Percentiles rank a stretch among this genome's conserved stretches.
Conservation (phyloP, 2,888 invertebrate species). For the Anoplius nigerrimus region DNA sequence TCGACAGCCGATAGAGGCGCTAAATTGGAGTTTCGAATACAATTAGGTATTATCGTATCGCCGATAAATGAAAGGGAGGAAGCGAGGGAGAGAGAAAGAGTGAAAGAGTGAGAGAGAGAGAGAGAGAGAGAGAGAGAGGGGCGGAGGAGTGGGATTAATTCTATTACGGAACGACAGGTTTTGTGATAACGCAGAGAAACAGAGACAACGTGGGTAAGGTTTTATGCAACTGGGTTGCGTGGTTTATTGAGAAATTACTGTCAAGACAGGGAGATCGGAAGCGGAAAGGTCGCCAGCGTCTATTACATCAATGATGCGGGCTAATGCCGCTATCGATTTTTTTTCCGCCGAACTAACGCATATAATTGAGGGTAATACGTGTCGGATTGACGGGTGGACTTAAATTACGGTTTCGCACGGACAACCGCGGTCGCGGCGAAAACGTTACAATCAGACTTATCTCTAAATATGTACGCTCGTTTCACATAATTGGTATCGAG, state of each 20-base stretch:
- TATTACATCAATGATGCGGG: conserved; percentile 34
- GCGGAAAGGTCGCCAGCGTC: conserved; percentile 23
- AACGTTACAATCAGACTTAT: too few species aligned
- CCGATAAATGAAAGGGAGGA: conserved; percentile 38
- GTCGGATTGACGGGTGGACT: not conserved
- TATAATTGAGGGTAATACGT: not conserved
- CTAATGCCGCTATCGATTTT: conserved; percentile 35
- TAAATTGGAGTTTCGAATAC: conserved; percentile 24
- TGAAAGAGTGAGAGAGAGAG: too few species aligned
- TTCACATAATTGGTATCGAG: too few species aligned
- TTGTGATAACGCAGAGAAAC: conserved; percentile 29
- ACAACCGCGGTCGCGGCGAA: too few species aligned
- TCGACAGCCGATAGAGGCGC: conserved; percentile 42
- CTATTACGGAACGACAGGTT: conserved; percentile 27
- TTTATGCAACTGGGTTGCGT: conserved; percentile 27
- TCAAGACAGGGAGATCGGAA: conserved; percentile 17
- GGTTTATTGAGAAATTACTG: conserved; percentile 47
- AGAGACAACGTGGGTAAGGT: conserved; percentile 17
- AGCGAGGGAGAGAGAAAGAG: conserved; percentile 16
- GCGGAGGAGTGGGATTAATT: conserved; percentile 30
- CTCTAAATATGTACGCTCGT: too few species aligned
- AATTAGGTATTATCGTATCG: conserved; percentile 16
- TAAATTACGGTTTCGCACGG: not conserved
- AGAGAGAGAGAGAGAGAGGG: conserved; percentile 14
- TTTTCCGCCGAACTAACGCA: conserved; percentile 27